phyloP scores from a whole-genome alignment of 1,140 invertebrate species.

The Drosophila miranda region DNA sequence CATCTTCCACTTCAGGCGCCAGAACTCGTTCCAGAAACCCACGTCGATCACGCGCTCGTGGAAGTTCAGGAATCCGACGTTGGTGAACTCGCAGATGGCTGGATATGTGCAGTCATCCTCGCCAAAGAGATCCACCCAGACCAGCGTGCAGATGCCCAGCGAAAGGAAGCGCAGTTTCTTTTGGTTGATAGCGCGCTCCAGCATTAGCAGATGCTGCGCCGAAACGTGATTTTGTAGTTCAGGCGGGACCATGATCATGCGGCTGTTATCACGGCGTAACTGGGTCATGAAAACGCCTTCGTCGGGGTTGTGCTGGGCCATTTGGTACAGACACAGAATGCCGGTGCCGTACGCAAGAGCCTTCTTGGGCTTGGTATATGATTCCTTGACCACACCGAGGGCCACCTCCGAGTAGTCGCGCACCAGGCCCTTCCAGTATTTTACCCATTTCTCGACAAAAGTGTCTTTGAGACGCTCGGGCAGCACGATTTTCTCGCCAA shows the following conservation, averaged over 20 bases:
- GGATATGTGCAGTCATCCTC: conserved; percentile 87
- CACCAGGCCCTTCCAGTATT: conserved; percentile 85
- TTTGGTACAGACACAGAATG: conserved; percentile 42
- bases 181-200: conserved; percentile 87
- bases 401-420: conserved; percentile 86
- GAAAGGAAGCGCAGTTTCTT: conserved; percentile 86
- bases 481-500: conserved; percentile 55
- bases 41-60: conserved; percentile 88
- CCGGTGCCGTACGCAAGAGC: conserved; percentile 80
- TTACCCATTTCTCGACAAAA: conserved; percentile 86
- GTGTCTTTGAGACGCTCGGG: conserved; percentile 85
- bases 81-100: conserved; percentile 88
- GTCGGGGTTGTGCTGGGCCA: conserved; percentile 53
- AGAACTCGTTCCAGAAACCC: conserved; percentile 90
- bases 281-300: conserved; percentile 54
- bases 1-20: conserved; percentile 88
- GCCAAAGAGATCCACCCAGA: conserved; percentile 89
- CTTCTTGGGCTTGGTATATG: conserved; percentile 84
- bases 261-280: conserved; percentile 82
- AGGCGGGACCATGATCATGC: conserved; percentile 87
- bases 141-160: conserved; percentile 88
- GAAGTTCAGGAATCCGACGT: conserved; percentile 85
- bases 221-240: conserved; percentile 87
- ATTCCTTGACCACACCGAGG: conserved; percentile 84
- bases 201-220: conserved; percentile 85